Evolutionary conservation across 1,140 invertebrate genomes (phyloP).

Genomic region (Meloidogyne floridensis): DNA sequence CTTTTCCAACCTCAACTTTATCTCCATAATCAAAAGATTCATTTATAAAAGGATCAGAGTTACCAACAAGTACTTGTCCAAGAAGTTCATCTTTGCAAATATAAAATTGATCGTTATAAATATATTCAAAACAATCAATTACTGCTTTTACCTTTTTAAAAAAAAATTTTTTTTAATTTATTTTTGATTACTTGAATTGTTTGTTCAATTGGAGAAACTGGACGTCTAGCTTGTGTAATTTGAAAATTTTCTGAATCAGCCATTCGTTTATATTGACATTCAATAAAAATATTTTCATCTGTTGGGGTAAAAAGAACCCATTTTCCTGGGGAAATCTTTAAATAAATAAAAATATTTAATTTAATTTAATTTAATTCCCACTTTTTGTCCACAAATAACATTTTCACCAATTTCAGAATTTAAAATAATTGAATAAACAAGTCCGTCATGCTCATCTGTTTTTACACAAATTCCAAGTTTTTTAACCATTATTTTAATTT

Average conservation of each 20-base stretch:
- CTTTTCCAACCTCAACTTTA: not conserved
- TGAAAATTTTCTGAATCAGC: not conserved
- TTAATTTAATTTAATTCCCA: not conserved
- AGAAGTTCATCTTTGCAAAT: not conserved
- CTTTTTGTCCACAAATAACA: not conserved
- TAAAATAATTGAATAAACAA: conserved; percentile 1
- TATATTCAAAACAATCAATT: conserved; percentile 1
- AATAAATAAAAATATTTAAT: not conserved
- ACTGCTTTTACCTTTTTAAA: not conserved
- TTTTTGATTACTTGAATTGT: not conserved
- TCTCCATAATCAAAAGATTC: not conserved
- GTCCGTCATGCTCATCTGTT: not conserved
- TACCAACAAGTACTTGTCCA: conserved; percentile 1
- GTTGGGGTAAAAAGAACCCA: not conserved
- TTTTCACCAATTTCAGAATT: not conserved
- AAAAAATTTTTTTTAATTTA: too few species aligned
- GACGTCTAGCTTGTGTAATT: not conserved
- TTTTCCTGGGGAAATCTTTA: conserved; percentile 1
- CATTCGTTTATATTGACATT: not conserved
- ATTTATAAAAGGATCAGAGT: not conserved
- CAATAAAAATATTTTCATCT: not conserved
- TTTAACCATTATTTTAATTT: not conserved
- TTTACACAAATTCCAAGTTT: conserved; percentile 9
- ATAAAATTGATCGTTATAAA: not conserved
- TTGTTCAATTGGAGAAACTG: not conserved